phyloP scores from a whole-genome alignment of 1,140 invertebrate species.

The Philotrypesis tridentata region DNA sequence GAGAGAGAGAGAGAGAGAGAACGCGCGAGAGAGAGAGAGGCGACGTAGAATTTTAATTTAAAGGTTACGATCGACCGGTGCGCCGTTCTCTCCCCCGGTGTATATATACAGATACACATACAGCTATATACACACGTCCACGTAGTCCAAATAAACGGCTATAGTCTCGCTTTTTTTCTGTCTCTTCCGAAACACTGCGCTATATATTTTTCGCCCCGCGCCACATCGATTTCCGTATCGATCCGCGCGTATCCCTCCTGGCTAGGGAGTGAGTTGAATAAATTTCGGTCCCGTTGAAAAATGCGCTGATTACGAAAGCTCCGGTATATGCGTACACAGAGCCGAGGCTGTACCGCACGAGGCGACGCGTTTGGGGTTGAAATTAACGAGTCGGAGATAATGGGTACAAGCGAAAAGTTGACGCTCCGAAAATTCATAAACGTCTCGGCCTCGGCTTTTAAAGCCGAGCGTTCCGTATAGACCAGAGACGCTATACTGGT shows the following conservation, averaged over 20 bases:
- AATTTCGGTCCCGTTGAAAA: too few relatives aligned
- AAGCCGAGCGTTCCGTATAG: not conserved
- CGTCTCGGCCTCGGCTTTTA: constrained; percentile 7
- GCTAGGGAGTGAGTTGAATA: too few relatives aligned
- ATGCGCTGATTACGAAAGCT: too few relatives aligned
- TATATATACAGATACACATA: not conserved
- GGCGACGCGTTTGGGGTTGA: too few relatives aligned
- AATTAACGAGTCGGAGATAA: too few relatives aligned
- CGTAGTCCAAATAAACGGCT: not conserved
- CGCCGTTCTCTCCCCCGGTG: not conserved
- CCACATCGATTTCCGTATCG: too few relatives aligned
- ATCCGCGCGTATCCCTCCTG: too few relatives aligned
- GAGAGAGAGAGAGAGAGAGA: too few relatives aligned
- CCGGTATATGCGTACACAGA: too few relatives aligned
- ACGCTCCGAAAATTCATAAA: not conserved
- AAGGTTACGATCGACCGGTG: not conserved
- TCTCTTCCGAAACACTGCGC: not conserved
- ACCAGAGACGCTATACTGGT: not conserved
- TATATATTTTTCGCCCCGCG: not conserved
- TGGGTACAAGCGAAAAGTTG: too few relatives aligned
- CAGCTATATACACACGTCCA: not conserved
- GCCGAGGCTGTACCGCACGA: too few relatives aligned
- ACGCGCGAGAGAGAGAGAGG: too few relatives aligned
- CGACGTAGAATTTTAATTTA: not conserved
- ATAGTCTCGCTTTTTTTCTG: not conserved